Base-by-base conservation (phyloP, 2,888 invertebrate species). In the Ennomos fuscantarius region DNA sequence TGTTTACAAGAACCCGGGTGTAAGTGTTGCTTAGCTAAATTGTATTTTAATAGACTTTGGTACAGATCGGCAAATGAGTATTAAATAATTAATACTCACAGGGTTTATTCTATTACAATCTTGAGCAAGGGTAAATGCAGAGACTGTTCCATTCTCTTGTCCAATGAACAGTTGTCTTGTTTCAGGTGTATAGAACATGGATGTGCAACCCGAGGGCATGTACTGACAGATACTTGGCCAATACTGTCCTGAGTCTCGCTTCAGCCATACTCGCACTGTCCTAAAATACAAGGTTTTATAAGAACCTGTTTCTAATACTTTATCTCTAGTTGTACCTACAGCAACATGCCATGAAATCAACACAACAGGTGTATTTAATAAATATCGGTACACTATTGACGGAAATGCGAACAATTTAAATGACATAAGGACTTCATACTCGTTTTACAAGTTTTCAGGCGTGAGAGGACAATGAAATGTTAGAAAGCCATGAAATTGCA, bases 201-300 rank as follows among this genome's bases (percentile, higher is more conserved):
- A 95, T 0, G 98, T 97, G 68, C 98, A 97, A n/a, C 97, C 97
- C 50, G 97, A 97, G 8, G 97, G 96, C 96, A 98, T 97, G 76
- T 96, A 97, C 81, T 98, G 98, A 79, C 99, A 99, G 76, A 99
- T 98, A 77, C 98, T 98, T 0, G 99, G 99, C 99, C 99, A 99
- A 84, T 98, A 99, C 79, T 99, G 99, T 2, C 99, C 99, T 0
- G 98, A 98, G 84, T 99, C 99, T 63, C 99, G 94, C 84, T 98
- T 99, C 72, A 99, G 87, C 98, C 99, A 99, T 67, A 99, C 97
- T 84, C 99, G 94, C 36, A 99, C 96, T 62, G 98, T 98, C 89
- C 99, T 99, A 79, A 42, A 71, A 66, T 6, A 32, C 33, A 43
- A 41, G 15, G 12, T 24, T n/a, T 24, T 24, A 24, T 6, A 24